These are phyloP conservation scores for Dipodomys ordii DNA, from an alignment of 2,113 vertebrate genomes.

Conservation along the genomic window DNA sequence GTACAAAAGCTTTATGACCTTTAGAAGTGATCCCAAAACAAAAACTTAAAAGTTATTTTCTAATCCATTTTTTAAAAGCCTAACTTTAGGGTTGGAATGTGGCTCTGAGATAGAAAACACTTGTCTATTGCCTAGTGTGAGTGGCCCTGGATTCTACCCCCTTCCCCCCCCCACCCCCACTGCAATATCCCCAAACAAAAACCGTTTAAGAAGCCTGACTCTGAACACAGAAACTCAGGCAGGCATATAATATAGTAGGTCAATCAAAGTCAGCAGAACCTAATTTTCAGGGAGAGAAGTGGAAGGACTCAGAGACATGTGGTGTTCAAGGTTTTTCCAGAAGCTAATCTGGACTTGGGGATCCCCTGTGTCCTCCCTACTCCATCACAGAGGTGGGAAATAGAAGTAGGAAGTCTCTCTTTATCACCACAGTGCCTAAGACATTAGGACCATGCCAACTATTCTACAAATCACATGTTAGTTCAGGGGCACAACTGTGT, in stretches of 20 bases:
- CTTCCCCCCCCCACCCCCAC: too few species aligned
- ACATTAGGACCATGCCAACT: neutral
- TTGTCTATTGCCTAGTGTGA: too few species aligned
- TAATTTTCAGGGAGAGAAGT: neutral
- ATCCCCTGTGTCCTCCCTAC: neutral
- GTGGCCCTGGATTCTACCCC: too few species aligned
- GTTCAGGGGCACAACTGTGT: neutral
- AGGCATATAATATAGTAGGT: neutral
- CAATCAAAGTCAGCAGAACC: neutral
- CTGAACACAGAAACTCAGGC: constrained; percentile 21
- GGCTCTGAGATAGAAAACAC: too few species aligned
- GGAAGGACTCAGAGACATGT: neutral
- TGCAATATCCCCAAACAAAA: neutral
- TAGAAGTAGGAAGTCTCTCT: neutral
- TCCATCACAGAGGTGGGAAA: neutral
- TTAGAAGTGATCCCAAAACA: neutral
- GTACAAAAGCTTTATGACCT: neutral
- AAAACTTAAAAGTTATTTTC: neutral
- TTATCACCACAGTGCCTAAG: neutral
- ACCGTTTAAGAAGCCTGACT: neutral
- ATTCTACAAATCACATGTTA: neutral
- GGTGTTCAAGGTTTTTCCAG: neutral
- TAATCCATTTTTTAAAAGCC: too few species aligned
- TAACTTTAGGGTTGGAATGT: too few species aligned
- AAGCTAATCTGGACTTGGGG: neutral